phyloP scores from a whole-genome alignment of 2,113 vertebrate genomes.

The Lycocorax pyrrhopterus region DNA sequence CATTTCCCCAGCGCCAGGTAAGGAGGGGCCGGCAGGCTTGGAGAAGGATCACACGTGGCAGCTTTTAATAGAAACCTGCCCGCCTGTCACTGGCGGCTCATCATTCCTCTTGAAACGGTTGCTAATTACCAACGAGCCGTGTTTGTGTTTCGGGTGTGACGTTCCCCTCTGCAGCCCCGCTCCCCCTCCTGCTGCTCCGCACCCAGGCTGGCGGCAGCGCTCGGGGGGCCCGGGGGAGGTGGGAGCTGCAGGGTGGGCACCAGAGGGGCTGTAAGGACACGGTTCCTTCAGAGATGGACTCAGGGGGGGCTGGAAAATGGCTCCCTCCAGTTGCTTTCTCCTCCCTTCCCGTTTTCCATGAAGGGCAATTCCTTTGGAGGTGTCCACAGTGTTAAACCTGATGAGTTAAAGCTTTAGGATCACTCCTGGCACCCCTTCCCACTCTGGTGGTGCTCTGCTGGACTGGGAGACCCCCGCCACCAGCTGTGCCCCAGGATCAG shows the following conservation, averaged over 20 bases:
- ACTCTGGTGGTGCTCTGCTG: not conserved
- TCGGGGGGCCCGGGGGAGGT: not conserved
- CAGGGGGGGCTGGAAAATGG: not conserved
- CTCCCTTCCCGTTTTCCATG: not conserved
- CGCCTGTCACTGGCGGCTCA: slow-evolving; percentile 56
- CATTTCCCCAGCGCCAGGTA: slow-evolving; percentile 28
- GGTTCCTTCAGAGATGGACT: not conserved
- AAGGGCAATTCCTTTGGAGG: not conserved
- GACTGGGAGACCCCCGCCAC: not conserved
- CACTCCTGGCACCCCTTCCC: not conserved
- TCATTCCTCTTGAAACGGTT: slow-evolving; percentile 43
- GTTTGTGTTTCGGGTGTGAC: slow-evolving; percentile 20
- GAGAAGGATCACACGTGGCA: slow-evolving; percentile 57
- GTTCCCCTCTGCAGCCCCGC: not conserved
- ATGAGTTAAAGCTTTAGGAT: not conserved
- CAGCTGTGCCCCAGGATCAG: not conserved
- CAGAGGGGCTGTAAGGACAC: not conserved
- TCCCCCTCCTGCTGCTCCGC: not conserved
- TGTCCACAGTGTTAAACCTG: not conserved
- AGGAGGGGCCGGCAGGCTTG: slow-evolving; percentile 49
- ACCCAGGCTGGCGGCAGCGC: rapidly evolving
- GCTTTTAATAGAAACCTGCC: slow-evolving; percentile 66
- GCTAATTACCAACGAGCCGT: slow-evolving; percentile 54
- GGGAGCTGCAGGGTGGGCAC: not conserved
- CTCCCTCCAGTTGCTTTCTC: not conserved